phyloP scores from a whole-genome alignment of 2,113 vertebrate species.

The Trochalopteron elliotii region DNA sequence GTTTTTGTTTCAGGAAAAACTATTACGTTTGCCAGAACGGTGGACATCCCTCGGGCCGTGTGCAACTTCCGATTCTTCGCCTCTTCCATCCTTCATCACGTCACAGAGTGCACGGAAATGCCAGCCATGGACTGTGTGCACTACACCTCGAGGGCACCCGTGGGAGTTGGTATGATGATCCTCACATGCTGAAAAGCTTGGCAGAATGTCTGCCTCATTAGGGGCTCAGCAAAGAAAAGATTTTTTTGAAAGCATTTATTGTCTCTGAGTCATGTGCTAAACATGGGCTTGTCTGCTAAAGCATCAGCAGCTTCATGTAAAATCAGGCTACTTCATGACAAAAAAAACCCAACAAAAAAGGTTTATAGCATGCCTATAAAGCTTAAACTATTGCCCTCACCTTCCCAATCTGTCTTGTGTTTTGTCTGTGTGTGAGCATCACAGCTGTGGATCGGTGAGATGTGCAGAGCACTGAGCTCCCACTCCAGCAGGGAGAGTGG shows the following conservation, averaged over 20 bases:
- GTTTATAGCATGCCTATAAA: background rate
- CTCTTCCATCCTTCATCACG: slow-evolving; percentile 88
- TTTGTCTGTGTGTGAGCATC: background rate
- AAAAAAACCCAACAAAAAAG: background rate
- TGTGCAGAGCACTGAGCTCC: background rate
- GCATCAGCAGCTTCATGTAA: background rate
- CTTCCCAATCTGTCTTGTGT: background rate
- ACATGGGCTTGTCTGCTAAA: background rate
- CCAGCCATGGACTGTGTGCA: slow-evolving; percentile 84
- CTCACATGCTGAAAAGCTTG: background rate
- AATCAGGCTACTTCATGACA: background rate
- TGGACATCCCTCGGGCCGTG: slow-evolving; percentile 88
- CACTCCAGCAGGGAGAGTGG: accelerated
- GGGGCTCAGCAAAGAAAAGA: background rate
- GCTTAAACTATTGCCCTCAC: background rate
- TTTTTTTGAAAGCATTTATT: background rate
- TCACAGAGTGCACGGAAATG: slow-evolving; percentile 86
- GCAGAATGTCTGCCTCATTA: background rate
- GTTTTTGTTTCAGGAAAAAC: slow-evolving; percentile 85
- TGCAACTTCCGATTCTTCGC: slow-evolving; percentile 96
- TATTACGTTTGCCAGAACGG: slow-evolving; percentile 78
- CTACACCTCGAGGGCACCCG: slow-evolving; percentile 86
- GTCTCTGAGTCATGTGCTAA: background rate
- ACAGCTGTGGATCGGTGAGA: background rate
- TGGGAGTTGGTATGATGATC: slow-evolving; percentile 87